Conservation (phyloP, 2,797 vertebrate species). For the Anniella stebbinsi region DNA sequence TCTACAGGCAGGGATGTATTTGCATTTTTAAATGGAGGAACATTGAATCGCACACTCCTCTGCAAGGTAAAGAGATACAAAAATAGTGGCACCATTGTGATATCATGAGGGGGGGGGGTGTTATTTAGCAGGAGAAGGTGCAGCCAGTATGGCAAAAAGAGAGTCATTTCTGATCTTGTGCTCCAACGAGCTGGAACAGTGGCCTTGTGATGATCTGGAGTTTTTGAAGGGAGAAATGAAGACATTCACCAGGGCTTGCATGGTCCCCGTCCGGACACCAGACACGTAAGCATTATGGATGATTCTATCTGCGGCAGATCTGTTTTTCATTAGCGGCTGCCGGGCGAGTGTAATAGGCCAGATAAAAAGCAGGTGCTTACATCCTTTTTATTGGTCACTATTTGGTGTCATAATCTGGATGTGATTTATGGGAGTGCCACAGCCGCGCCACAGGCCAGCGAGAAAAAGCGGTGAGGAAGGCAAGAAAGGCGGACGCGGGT, state of each 20-base stretch:
- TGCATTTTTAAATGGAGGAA: not conserved
- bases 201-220: not conserved
- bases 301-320: not conserved
- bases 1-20: not conserved
- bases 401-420: constrained; percentile 43
- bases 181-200: constrained; percentile 5
- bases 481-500: not conserved
- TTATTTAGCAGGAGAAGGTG: rapidly evolving
- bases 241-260: constrained; percentile 24
- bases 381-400: not conserved
- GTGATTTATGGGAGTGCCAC: constrained; percentile 34
- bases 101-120: not conserved
- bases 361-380: not conserved
- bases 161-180: not conserved
- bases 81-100: not conserved
- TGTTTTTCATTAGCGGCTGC: rapidly evolving
- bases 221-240: constrained; percentile 2
- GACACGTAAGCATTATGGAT: rapidly evolving
- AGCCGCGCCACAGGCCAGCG: not conserved
- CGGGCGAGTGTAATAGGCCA: not conserved
- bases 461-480: not conserved
- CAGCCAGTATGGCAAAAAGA: too few species aligned
- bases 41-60: not conserved
- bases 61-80: not conserved
- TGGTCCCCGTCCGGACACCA: not conserved